Evolutionary conservation across 2,797 vertebrate species (phyloP).

Genomic region (Hylomyscus alleni): DNA sequence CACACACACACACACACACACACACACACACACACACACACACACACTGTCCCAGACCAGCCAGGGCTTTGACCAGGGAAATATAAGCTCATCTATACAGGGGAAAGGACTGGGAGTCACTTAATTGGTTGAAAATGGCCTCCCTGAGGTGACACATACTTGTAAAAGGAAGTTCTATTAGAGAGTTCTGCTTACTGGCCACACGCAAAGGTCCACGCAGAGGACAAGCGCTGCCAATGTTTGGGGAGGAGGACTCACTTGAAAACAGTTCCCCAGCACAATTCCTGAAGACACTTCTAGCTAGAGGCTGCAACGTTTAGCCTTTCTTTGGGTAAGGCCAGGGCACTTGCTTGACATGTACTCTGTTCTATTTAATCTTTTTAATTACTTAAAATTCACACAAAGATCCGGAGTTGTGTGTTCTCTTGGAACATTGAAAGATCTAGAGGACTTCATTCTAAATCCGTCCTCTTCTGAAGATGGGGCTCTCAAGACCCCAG

Average conservation of each 20-base stretch:
- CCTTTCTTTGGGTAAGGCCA: background rate
- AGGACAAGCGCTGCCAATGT: background rate
- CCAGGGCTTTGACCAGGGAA: background rate
- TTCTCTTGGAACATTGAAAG: slow-evolving; percentile 17
- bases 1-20: no score
- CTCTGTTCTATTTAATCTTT: slow-evolving; percentile 17
- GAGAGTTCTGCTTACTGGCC: background rate
- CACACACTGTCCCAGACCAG: background rate
- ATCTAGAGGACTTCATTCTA: background rate
- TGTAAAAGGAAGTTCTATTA: background rate
- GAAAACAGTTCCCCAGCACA: background rate
- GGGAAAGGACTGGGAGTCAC: background rate
- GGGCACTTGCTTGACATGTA: background rate
- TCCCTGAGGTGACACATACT: background rate
- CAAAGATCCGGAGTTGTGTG: background rate
- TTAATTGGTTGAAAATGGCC: background rate
- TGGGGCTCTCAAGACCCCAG: background rate
- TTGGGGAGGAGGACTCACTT: background rate
- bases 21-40: no score
- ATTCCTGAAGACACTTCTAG: background rate
- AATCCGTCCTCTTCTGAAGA: background rate
- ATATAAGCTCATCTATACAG: background rate
- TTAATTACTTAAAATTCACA: slow-evolving; percentile 43
- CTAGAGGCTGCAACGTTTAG: background rate
- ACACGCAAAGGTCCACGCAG: background rate